These are phyloP conservation scores for Columba livia DNA, from an alignment of 2,113 vertebrate genomes.

Conservation along the genomic window DNA sequence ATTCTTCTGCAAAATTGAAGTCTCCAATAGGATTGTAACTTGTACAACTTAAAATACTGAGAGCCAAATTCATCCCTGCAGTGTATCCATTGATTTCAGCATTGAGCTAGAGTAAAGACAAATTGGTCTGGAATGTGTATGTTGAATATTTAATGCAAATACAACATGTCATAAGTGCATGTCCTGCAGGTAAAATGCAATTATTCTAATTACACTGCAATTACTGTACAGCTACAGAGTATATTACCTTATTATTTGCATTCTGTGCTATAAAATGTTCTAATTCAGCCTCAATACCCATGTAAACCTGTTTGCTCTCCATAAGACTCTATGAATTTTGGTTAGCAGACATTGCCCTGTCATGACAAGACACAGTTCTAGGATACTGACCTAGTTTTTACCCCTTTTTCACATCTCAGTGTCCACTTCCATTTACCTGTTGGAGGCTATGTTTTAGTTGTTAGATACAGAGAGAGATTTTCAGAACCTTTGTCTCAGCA, in stretches of 20 bases:
- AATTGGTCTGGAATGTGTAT: conserved; percentile 25
- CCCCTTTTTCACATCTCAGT: neutral
- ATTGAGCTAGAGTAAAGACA: neutral
- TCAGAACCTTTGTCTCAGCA: neutral
- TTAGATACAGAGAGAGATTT: neutral
- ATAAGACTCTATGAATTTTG: neutral
- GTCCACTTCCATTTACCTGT: neutral
- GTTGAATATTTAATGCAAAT: conserved; percentile 56
- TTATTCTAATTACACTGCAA: conserved; percentile 68
- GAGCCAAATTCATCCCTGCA: neutral
- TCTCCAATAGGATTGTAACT: neutral
- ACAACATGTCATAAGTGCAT: conserved; percentile 37
- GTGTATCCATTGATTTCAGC: neutral
- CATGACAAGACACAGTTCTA: neutral
- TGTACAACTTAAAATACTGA: neutral
- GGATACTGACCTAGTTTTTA: neutral
- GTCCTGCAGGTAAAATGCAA: conserved; percentile 52
- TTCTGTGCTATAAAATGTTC: conserved; percentile 34
- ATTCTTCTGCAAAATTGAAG: neutral
- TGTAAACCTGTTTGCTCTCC: neutral
- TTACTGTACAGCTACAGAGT: conserved; percentile 52
- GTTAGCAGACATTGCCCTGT: neutral
- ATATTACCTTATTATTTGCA: conserved; percentile 61
- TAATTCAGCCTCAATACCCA: neutral
- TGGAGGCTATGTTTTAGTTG: neutral